Evolutionary conservation across 2,888 invertebrate species (phyloP).

Genomic region (Tetheella fluctuosa): DNA sequence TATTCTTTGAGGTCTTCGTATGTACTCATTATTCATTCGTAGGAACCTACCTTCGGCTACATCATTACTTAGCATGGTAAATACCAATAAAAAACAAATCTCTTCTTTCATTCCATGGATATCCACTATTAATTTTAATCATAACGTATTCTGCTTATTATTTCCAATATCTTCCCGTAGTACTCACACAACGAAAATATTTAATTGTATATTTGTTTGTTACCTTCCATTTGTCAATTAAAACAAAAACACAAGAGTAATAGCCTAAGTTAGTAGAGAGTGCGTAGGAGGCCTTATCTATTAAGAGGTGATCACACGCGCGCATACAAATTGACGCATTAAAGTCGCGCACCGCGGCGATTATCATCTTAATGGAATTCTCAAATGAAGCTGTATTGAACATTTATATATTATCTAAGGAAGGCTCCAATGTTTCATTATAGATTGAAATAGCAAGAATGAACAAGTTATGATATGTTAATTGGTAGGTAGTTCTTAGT

Average conservation of each 20-base stretch:
- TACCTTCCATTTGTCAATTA: constrained; percentile 11
- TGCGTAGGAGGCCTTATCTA: constrained; percentile 61
- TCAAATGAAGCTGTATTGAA: constrained; percentile 70
- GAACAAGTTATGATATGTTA: neutral
- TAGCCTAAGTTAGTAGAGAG: constrained; percentile 30
- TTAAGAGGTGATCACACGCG: constrained; percentile 61
- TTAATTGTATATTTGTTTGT: too few relatives aligned
- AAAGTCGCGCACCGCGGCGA: constrained; percentile 51
- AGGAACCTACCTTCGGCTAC: too few relatives aligned
- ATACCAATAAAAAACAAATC: too few relatives aligned
- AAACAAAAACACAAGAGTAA: constrained; percentile 29
- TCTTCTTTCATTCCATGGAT: too few relatives aligned
- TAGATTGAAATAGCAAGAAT: neutral
- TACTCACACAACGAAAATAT: too few relatives aligned
- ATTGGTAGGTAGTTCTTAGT: too few relatives aligned
- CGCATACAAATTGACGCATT: constrained; percentile 77
- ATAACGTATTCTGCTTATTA: too few relatives aligned
- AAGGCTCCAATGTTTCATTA: constrained; percentile 15
- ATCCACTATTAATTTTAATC: too few relatives aligned
- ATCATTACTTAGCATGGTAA: too few relatives aligned
- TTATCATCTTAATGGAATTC: constrained; percentile 65
- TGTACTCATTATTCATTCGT: too few relatives aligned
- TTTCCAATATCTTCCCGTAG: too few relatives aligned
- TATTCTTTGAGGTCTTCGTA: too few relatives aligned
- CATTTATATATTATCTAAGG: constrained; percentile 42